Percentiles rank a stretch among this genome's conserved stretches.
phyloP scores from a whole-genome alignment of 2,113 vertebrate species.

The Platysternon megacephalum region DNA sequence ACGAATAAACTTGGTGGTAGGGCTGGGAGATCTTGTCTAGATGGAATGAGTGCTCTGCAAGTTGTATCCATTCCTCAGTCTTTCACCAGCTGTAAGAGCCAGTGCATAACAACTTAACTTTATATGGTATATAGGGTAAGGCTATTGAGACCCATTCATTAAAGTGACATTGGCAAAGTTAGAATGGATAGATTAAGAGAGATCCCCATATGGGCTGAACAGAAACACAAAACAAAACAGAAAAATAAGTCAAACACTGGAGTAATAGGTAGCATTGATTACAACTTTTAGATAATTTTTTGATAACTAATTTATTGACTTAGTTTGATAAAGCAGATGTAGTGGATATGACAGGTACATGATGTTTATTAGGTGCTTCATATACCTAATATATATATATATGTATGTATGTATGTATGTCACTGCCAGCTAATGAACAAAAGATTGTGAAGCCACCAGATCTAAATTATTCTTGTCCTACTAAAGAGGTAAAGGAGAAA shows the following conservation, averaged over 20 bases:
- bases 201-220: neutral
- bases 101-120: neutral
- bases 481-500: neutral
- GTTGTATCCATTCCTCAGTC: neutral
- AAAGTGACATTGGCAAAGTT: neutral
- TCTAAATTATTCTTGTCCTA: conserved; percentile 11
- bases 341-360: neutral
- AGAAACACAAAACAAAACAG: neutral
- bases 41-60: neutral
- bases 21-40: neutral
- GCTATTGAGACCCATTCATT: neutral
- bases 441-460: neutral
- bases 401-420: neutral
- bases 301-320: neutral
- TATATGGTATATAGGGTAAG: neutral
- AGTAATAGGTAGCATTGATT: neutral
- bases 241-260: neutral
- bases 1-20: neutral
- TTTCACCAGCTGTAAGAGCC: neutral
- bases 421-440: neutral
- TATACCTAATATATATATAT: neutral
- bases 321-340: neutral
- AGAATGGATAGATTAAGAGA: neutral
- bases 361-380: neutral
- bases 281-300: neutral